phyloP scores from a whole-genome alignment of 2,797 vertebrate species.

The Nannoperca australis region DNA sequence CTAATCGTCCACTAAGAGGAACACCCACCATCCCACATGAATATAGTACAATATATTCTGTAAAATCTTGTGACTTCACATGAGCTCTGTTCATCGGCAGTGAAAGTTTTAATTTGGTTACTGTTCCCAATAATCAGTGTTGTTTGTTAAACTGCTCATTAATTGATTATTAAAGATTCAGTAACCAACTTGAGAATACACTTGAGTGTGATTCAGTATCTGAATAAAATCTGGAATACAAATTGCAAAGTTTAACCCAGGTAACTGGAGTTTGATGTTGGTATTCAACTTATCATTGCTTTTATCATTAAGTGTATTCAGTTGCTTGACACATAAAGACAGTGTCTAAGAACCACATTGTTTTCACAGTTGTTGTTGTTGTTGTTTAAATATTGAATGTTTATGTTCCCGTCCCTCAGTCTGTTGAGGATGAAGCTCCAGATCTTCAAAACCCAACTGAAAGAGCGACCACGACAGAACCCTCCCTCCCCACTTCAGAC shows the following conservation, averaged over 20 bases:
- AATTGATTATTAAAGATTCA: not conserved
- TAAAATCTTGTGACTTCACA: not conserved
- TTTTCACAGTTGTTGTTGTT: not conserved
- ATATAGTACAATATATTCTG: not conserved
- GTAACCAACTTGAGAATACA: not conserved
- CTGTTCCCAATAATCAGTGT: not conserved
- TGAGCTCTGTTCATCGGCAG: not conserved
- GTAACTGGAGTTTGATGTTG: not conserved
- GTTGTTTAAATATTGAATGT: not conserved
- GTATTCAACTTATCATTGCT: not conserved
- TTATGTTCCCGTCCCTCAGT: constrained; percentile 47
- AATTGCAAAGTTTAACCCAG: no score
- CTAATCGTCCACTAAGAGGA: not conserved
- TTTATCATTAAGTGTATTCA: not conserved
- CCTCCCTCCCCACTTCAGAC: not conserved
- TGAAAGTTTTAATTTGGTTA: not conserved
- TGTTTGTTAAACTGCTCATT: not conserved
- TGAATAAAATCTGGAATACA: no score
- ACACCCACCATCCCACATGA: not conserved
- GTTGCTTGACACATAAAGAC: not conserved
- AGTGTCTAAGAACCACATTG: not conserved
- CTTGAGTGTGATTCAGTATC: no score
- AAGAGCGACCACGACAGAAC: not conserved
- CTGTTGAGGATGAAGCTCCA: constrained; percentile 43
- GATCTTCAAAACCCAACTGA: constrained; percentile 23